A percentile compares a stretch with the other conserved stretches of the same genome.
Evolutionary conservation across 2,113 vertebrate genomes (phyloP).

Genomic region (Carlito syrichta): DNA sequence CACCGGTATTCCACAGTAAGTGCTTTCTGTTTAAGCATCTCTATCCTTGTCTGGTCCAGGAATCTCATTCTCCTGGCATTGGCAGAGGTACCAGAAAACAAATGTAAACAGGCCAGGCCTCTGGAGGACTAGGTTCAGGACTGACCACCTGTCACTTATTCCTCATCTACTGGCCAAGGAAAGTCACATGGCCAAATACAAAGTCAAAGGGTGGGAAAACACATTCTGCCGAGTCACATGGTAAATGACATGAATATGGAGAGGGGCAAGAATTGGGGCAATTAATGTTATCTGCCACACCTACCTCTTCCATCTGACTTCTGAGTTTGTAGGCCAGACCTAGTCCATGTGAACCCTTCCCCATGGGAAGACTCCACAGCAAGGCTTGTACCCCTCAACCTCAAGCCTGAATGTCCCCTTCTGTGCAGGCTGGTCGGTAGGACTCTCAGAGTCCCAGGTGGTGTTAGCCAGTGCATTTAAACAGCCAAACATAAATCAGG

Average conservation of each 20-base stretch:
- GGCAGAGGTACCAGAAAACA: neutral
- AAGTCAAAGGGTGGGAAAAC: neutral
- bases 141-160: neutral
- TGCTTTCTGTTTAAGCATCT: neutral
- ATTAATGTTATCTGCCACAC: neutral
- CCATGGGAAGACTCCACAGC: neutral
- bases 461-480: neutral
- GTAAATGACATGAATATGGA: accelerated
- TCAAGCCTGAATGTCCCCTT: neutral
- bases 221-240: neutral
- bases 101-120: neutral
- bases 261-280: neutral
- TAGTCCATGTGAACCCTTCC: neutral
- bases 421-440: neutral
- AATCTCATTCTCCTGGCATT: neutral
- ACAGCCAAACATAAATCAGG: neutral
- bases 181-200: neutral
- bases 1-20: neutral
- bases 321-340: neutral
- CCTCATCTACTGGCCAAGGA: neutral
- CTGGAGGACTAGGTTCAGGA: neutral
- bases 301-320: neutral
- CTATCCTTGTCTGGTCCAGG: neutral
- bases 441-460: neutral
- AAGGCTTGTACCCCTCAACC: neutral